phyloP scores from a whole-genome alignment of 2,888 invertebrate species.

The Trissonchulus latispiculum region DNA sequence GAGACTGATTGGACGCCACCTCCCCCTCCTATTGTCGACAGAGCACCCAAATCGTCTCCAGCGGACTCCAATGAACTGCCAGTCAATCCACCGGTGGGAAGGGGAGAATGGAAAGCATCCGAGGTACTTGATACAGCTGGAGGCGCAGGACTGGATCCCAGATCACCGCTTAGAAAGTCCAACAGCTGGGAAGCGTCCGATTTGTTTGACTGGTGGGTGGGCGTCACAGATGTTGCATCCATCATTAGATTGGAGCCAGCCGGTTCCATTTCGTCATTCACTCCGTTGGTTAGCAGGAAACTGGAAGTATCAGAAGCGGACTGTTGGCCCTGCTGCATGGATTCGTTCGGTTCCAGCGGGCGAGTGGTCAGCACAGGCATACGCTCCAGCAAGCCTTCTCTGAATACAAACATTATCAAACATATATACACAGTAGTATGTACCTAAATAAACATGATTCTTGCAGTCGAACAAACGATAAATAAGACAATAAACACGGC shows the following conservation, averaged over 20 bases:
- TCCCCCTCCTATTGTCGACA: neutral
- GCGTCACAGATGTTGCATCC: neutral
- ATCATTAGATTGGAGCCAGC: neutral
- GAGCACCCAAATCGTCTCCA: neutral
- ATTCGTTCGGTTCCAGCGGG: slow-evolving; percentile 38
- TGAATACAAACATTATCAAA: too few species aligned
- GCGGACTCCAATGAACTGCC: too few species aligned
- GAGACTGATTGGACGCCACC: neutral
- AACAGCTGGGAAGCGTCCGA: neutral
- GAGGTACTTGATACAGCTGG: too few species aligned
- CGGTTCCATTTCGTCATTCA: neutral
- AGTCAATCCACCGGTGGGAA: too few species aligned
- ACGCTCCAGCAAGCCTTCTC: slow-evolving; percentile 74
- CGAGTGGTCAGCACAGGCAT: slow-evolving; percentile 84
- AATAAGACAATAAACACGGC: too few species aligned
- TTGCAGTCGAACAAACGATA: too few species aligned
- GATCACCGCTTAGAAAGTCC: slow-evolving; percentile 4
- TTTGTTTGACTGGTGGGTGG: neutral
- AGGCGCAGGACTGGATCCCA: too few species aligned
- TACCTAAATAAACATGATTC: too few species aligned
- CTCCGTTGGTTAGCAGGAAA: neutral
- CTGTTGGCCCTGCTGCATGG: too few species aligned
- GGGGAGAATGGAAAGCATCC: too few species aligned
- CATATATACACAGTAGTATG: too few species aligned
- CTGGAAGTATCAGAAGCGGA: too few species aligned